phyloP scores from a whole-genome alignment of 2,113 vertebrate genomes.

The Anthoscopus minutus region DNA sequence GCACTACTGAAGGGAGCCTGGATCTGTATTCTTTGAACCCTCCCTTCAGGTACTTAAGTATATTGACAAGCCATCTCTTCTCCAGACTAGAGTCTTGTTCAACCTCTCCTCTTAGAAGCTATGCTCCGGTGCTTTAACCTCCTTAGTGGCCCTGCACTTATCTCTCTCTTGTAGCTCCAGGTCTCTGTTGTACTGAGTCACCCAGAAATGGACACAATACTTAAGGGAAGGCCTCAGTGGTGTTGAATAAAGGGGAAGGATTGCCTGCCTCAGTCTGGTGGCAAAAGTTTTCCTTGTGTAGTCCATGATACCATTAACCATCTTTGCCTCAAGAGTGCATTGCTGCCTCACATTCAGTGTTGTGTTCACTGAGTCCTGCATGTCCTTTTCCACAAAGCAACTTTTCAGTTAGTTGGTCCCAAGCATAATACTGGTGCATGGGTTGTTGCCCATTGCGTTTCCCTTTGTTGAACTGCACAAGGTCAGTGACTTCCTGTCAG shows the following conservation, averaged over 20 bases:
- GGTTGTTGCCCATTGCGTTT: not conserved
- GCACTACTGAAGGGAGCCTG: not conserved
- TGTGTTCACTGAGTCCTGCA: not conserved
- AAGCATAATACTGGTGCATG: not conserved
- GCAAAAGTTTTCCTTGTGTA: not conserved
- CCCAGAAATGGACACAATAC: not conserved
- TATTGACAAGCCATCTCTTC: not conserved
- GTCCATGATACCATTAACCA: not conserved
- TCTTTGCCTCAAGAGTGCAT: not conserved
- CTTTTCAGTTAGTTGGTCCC: not conserved
- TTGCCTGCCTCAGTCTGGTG: not conserved
- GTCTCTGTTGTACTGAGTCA: not conserved
- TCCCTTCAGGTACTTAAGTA: not conserved
- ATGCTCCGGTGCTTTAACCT: not conserved
- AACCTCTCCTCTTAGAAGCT: not conserved
- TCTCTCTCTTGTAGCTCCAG: not conserved
- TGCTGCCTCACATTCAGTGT: not conserved
- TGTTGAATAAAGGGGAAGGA: not conserved
- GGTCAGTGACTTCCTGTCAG: not conserved
- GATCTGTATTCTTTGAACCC: not conserved
- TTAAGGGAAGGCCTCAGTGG: not conserved
- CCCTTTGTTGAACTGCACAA: not conserved
- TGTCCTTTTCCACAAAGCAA: not conserved
- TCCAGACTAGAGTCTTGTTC: not conserved
- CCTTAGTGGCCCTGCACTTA: not conserved